Percentiles rank a stretch among this genome's conserved stretches.
Evolutionary conservation across 2,888 invertebrate species (phyloP).

Genomic region (Clivina fossor): DNA sequence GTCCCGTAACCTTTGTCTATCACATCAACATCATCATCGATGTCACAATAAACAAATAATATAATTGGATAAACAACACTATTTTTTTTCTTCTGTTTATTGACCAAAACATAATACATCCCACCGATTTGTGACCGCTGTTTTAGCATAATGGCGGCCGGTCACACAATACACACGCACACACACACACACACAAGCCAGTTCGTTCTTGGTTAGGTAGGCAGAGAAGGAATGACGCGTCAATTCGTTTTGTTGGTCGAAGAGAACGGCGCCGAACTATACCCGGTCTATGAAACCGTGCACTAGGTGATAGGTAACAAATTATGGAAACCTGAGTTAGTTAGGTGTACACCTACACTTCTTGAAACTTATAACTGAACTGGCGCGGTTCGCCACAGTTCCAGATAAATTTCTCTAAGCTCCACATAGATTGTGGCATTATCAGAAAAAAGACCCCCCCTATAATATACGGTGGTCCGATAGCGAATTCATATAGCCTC

Average conservation of each 20-base stretch:
- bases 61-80: too few relatives aligned
- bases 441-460: constrained; percentile 31
- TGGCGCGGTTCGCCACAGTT: constrained; percentile 25
- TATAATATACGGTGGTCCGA: constrained; percentile 23
- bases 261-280: background rate
- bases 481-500: constrained; percentile 34
- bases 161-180: constrained; percentile 13
- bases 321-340: too few relatives aligned
- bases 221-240: too few relatives aligned
- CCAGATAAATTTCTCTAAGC: constrained; percentile 32
- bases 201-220: too few relatives aligned
- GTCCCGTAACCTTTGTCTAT: background rate
- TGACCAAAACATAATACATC: too few relatives aligned
- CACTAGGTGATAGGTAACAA: too few relatives aligned
- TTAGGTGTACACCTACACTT: constrained; percentile 22
- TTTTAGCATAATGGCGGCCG: background rate
- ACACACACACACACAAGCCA: constrained; percentile 2
- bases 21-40: too few relatives aligned
- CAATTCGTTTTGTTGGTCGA: too few relatives aligned
- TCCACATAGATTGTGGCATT: constrained; percentile 32
- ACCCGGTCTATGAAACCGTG: constrained; percentile 1
- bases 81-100: too few relatives aligned
- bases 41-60: too few relatives aligned
- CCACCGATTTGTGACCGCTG: background rate
- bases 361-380: constrained; percentile 18